Base-by-base conservation (phyloP, 2,888 invertebrate species). In the Prosapia bicincta region DNA sequence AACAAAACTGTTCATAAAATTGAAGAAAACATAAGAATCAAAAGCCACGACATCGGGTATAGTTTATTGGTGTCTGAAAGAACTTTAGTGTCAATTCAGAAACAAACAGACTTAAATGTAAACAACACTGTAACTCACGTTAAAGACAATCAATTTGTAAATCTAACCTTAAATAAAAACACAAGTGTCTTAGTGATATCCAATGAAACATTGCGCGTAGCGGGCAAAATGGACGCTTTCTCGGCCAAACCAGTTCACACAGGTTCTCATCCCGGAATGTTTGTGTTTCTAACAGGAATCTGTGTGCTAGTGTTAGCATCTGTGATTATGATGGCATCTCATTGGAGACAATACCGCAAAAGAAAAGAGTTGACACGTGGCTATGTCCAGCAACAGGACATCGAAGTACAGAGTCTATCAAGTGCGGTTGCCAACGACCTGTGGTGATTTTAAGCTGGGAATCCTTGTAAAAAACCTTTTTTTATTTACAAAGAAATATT, bases 381-480 rank as follows among this genome's bases (percentile, higher is more conserved):
- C n/a, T 72, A 72, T 26, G 38, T 38, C 1, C 72, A 72, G 25
- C 73, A 73, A 23, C 73, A 73, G 20, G 73, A 73, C 43, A 73
- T 73, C 5, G 73, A 73, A 54, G 73, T 73, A 0, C 54, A 20
- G 20, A 54, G 54, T 54, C 20, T 54, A 54, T 38, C 73, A 23
- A 73, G 69, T 38, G 67, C 68, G 2, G 73, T 68, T 0, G 54
- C 26, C 9, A 26, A 73, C 28, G 73, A 73, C 9, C 43, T 73
- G n/a, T 73, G 73, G 73, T 73, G 73, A 73, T 69, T 69, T 73
- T 73, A 20, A 38, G 68, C 3, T 20, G 20, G 54, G n/a, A 20
- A 54, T 3, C 5, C 3, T 54, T 54, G 54, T 54, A 54, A 54
- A 54, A 54, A 54, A 54, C 3, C 2, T 3, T 20, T 13, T 54